Evolutionary conservation across 2,113 vertebrate species (phyloP).

Genomic region (Varanus salvator): DNA sequence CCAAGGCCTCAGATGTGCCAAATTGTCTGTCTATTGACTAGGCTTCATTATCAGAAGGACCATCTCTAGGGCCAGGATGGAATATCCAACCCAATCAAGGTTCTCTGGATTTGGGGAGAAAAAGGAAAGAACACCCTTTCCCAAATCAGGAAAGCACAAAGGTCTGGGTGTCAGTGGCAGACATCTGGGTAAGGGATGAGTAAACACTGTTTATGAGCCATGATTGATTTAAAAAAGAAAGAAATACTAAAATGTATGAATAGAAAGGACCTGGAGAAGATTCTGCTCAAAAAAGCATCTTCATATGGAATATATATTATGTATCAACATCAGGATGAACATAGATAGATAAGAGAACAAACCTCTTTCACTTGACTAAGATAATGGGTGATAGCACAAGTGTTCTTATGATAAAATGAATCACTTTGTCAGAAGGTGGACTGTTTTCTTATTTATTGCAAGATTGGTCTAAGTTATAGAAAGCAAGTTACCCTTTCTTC

Average conservation of each 20-base stretch:
- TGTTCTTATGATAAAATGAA: slow-evolving; percentile 62
- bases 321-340: slow-evolving; percentile 63
- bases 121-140: too few species aligned
- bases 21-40: not conserved
- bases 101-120: too few species aligned
- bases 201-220: not conserved
- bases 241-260: slow-evolving; percentile 30
- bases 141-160: too few species aligned
- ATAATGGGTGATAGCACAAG: slow-evolving; percentile 58
- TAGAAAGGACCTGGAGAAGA: slow-evolving; percentile 53
- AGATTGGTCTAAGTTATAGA: slow-evolving; percentile 64
- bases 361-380: slow-evolving; percentile 22
- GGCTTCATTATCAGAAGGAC: not conserved
- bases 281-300: slow-evolving; percentile 53
- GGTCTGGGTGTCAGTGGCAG: too few species aligned
- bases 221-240: not conserved
- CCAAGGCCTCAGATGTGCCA: not conserved
- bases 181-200: too few species aligned
- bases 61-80: not conserved
- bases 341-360: slow-evolving; percentile 71
- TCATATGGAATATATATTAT: slow-evolving; percentile 61
- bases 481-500: slow-evolving; percentile 40
- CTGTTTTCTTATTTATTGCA: slow-evolving; percentile 41
- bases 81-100: too few species aligned
- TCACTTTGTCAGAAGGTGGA: slow-evolving; percentile 64